Evolutionary conservation across 2,888 invertebrate species (phyloP), one percentile per base, ranked within the genome.

Genomic region (Euspilapteryx auroguttella): DNA sequence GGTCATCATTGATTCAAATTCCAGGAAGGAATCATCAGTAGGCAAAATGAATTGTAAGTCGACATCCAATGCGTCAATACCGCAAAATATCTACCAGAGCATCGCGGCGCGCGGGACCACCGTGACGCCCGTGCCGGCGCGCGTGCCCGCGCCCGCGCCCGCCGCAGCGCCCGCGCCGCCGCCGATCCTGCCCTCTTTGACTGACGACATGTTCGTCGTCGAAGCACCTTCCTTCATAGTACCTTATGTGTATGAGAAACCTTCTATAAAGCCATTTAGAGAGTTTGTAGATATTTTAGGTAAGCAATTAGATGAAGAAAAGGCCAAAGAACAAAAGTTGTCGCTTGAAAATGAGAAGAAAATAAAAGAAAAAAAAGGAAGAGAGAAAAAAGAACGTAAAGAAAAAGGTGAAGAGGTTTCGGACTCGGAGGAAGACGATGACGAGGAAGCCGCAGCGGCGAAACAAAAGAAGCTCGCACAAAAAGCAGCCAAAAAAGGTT

Each of bases 221-320:
- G 93, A 94, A 61, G 93, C 93, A 14, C 93, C 94, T 4, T 93
- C 92, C 12, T 93, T 94, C 51, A 92, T 94, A 50, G 93, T 94
- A 40, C 94, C 94, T 25, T 94, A 94, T 55, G 90, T 94, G 12
- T 93, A 93, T 61, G 93, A 94, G 55, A 93, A 93, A 54, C 90
- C 92, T 7, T 90, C 93, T 1, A 57, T 86, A 4, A 85, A 86
- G 44, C 86, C 87, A 32, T 80, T 93, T 36, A 86, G 84, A 50
- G 84, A 87, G 37, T 86, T 86, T 51, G 80, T 89, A 15, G 75
- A 75, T 20, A 77, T 79, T 41, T 64, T 86, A 35, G 82, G 81
- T 21, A 79, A 79, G 36, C 80, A 83, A 45, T 69, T 87, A 24
- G 80, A 82, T 38, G 80, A 82, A 35, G 63, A 78, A 34, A 81